Percentiles rank a stretch among this genome's conserved stretches.
Evolutionary conservation across 2,113 vertebrate genomes (phyloP).

Genomic region (Equus przewalskii): DNA sequence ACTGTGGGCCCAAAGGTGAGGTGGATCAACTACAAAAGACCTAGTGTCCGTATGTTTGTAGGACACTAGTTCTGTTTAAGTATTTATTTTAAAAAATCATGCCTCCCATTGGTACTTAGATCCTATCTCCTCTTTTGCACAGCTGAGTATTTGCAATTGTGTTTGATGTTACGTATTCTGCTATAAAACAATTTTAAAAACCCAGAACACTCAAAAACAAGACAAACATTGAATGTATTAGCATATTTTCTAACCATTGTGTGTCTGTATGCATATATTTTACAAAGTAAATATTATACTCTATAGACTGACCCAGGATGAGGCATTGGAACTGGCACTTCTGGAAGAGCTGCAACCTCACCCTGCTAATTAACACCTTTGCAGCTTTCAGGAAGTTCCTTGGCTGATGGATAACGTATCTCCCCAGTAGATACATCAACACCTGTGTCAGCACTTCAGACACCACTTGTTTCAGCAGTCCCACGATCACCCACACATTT

Average conservation of each 20-base stretch:
- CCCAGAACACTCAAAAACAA: not conserved
- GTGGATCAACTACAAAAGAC: conserved; percentile 29
- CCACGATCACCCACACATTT: not conserved
- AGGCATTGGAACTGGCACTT: not conserved
- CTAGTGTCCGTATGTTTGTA: conserved; percentile 54
- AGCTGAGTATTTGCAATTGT: conserved; percentile 84
- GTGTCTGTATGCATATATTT: not conserved
- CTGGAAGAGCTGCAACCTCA: not conserved
- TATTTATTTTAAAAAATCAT: conserved; percentile 80
- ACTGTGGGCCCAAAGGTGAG: conserved; percentile 64
- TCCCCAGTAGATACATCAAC: not conserved
- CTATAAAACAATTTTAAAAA: conserved; percentile 85
- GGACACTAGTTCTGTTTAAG: conserved; percentile 83
- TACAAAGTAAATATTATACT: not conserved
- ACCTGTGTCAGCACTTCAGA: not conserved
- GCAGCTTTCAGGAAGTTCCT: not conserved
- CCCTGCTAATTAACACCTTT: not conserved
- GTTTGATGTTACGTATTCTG: conserved; percentile 81
- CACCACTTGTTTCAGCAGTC: not conserved
- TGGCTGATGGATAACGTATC: not conserved
- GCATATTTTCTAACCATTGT: not conserved
- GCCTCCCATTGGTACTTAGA: conserved; percentile 84
- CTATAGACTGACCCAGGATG: not conserved
- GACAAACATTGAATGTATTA: not conserved
- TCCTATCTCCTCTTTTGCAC: conserved; percentile 85